These are phyloP conservation scores for Aradophagus sp. DNA, from an alignment of 1,140 invertebrate species.

Conservation along the genomic window DNA sequence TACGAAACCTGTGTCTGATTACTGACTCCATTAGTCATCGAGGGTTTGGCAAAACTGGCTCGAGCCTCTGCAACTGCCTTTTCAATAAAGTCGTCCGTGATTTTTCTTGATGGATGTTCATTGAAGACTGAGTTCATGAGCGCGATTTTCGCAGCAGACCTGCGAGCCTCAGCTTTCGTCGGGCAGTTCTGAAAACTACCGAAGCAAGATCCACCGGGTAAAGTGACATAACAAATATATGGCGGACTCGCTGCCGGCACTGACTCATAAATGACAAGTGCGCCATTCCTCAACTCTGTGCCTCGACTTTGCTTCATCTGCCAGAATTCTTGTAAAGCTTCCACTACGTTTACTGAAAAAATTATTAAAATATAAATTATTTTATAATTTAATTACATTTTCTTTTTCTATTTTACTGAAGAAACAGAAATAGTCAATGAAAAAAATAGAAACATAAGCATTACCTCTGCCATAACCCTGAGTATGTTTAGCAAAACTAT, in stretches of 20 bases:
- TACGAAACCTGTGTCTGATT: too few relatives aligned
- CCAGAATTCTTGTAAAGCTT: constrained; percentile 97
- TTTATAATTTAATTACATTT: background rate
- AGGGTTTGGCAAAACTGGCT: constrained; percentile 76
- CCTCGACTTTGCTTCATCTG: constrained; percentile 94
- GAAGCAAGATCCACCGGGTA: constrained; percentile 96
- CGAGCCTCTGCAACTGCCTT: constrained; percentile 92
- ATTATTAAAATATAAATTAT: constrained; percentile 24
- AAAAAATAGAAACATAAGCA: constrained; percentile 15
- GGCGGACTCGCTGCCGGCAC: constrained; percentile 91
- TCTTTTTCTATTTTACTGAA: too few relatives aligned
- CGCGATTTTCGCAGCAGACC: constrained; percentile 95
- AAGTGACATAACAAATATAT: constrained; percentile 95
- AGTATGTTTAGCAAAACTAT: constrained; percentile 86
- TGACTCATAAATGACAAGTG: constrained; percentile 95
- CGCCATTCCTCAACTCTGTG: constrained; percentile 90
- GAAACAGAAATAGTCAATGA: background rate
- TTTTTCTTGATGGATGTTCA: constrained; percentile 93
- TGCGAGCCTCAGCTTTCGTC: constrained; percentile 93
- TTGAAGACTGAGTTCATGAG: constrained; percentile 98
- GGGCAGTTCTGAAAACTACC: constrained; percentile 96
- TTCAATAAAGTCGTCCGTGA: constrained; percentile 95
- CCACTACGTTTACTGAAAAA: constrained; percentile 90
- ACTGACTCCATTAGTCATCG: constrained; percentile 64
- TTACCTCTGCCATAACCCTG: constrained; percentile 85